These are phyloP conservation scores for Sparus aurata DNA, from an alignment of 2,797 vertebrate species.

Conservation along the genomic window DNA sequence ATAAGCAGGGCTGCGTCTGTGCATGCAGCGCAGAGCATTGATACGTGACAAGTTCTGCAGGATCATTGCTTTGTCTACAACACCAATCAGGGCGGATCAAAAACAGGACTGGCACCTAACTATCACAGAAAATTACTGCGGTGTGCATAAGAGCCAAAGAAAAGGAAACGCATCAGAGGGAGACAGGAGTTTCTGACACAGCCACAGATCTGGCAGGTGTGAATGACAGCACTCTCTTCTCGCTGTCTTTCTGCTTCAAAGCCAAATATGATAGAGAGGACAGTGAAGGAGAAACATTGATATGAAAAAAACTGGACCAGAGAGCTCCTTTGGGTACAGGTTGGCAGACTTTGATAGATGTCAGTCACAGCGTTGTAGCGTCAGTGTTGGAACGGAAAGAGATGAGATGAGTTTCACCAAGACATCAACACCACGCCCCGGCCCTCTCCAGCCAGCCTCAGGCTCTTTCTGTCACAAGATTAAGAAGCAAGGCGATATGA, in stretches of 20 bases:
- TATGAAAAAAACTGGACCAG: background rate
- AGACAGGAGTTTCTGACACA: background rate
- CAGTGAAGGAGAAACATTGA: background rate
- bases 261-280: background rate
- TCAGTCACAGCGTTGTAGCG: background rate
- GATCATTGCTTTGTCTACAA: slow-evolving; percentile 61
- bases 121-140: background rate
- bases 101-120: slow-evolving; percentile 15
- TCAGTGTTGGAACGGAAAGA: slow-evolving; percentile 15
- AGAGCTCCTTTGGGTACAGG: background rate
- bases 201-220: slow-evolving; percentile 18
- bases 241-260: slow-evolving; percentile 1
- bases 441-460: background rate
- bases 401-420: slow-evolving; percentile 39
- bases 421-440: slow-evolving; percentile 12
- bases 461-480: slow-evolving; percentile 23
- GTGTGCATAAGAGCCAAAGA: background rate
- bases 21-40: slow-evolving; percentile 21
- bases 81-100: slow-evolving; percentile 45
- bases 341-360: background rate
- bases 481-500: slow-evolving; percentile 24
- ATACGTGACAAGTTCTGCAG: slow-evolving; percentile 45
- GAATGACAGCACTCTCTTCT: background rate
- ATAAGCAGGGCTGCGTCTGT: slow-evolving; percentile 18
- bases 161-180: background rate